Evolutionary conservation across 1,140 invertebrate species (phyloP).

Genomic region (Caenorhabditis brenneri): DNA sequence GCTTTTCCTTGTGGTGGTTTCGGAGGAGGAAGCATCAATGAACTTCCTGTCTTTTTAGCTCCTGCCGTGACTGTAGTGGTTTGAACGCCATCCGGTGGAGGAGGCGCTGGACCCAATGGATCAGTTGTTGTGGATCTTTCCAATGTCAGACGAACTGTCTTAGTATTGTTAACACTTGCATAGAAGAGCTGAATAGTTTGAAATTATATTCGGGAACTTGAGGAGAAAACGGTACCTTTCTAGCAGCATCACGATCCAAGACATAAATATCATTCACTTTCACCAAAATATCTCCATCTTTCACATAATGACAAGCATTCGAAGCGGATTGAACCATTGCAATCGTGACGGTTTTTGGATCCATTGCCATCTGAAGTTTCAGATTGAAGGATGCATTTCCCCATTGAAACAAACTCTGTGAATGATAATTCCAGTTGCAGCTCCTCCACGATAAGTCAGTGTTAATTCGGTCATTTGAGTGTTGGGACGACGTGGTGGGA

Average conservation of each 20-base stretch:
- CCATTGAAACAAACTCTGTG: background rate
- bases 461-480: conserved; percentile 22
- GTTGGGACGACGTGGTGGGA: conserved; percentile 20
- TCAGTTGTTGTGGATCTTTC: conserved; percentile 25
- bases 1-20: conserved; percentile 23
- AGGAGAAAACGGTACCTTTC: background rate
- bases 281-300: conserved; percentile 16
- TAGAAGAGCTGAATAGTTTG: conserved; percentile 6
- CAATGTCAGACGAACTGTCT: conserved; percentile 17
- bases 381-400: background rate
- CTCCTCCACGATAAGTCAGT: conserved; percentile 17
- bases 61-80: background rate
- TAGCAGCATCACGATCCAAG: conserved; percentile 3
- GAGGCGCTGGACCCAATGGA: background rate
- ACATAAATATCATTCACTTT: conserved; percentile 31
- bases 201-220: background rate
- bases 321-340: conserved; percentile 21
- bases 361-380: background rate
- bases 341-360: conserved; percentile 12
- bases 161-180: conserved; percentile 34
- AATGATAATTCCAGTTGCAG: conserved; percentile 28
- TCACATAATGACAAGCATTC: conserved; percentile 14
- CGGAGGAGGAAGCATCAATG: conserved; percentile 18
- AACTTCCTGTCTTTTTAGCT: background rate
- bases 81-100: background rate